Evolutionary conservation across 2,113 vertebrate species (phyloP), one percentile per base, ranked within the genome.

Genomic region (Thoracochromis brauschi): DNA sequence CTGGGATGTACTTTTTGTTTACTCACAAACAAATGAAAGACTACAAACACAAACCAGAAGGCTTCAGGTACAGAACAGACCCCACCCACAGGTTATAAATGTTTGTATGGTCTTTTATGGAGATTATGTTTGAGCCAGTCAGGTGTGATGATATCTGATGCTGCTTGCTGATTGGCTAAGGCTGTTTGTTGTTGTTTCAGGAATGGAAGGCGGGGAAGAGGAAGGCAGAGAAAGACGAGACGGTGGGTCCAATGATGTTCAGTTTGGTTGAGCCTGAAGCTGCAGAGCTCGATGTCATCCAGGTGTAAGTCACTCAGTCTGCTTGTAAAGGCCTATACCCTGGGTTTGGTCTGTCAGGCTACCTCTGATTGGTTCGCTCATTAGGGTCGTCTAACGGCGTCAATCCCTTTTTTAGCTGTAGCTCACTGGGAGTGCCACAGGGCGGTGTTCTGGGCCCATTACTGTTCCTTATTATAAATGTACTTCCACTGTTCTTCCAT

Each of bases 121-220:
- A 10, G 19, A 9, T 29, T 2, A n/a, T 8, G 2, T 45, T 24
- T 83, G 16, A 38, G 60, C 51, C 24, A 63, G 7, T 58, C 42
- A 19, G 80, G 45, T 31, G 63, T 45, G 45, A 54, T 11, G 55
- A 29, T 7, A 19, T 21, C 5, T 33, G 3, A 3, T 42, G 71
- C 68, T 71, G 7, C 1, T 8, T 55, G 1, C 71, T 75, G 42
- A 81, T 85, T 83, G 49, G 49, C 31, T 85, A 21, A 85, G 5
- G 21, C 8, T 3, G 3, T 71, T 8, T 57, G 17, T 21, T 21
- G 24, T 19, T 89, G 47, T 78, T 89, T 85, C 84, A 99, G 98
- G 98, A 98, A n/a, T 99, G 98, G 98, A 99, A 99, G 92, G 96
- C 90, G 1, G 98, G 98, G 49, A 99, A 99, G 93, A 96, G 98